Base-by-base conservation (phyloP, 2,888 invertebrate species). In the Leptopilina drosophilae region DNA sequence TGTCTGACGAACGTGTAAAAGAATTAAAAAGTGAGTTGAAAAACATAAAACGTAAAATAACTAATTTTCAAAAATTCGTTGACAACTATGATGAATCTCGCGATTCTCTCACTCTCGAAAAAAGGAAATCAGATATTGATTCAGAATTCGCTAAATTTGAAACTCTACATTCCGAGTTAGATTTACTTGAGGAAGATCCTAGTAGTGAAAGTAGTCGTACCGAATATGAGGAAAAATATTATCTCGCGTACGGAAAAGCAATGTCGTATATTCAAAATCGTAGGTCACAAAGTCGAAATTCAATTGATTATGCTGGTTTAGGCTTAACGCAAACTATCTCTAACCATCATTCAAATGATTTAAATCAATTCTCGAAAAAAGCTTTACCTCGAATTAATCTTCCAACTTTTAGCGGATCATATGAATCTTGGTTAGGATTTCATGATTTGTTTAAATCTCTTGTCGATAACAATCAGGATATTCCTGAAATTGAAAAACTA, bases 321-420 rank as follows among this genome's bases (percentile, higher is more conserved):
- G 14, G 4, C 4, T 53, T 14, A 53, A 0, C 3, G 1, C n/a
- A 14, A n/a, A n/a, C n/a, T 26, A 1, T 26, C 14, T 0, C 5
- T 7, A 42, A 12, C n/a, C 2, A 40, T n/a, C 40, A 7, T 14
- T 11, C 3, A 9, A 40, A 5, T 65, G 65, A 65, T 4, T 5
- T 14, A 9, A 5, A 2, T 53, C 53, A 53, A 9, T 53, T 53
- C 4, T 53, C 53, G 8, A 59, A 26, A 56, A 42, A 40, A 1
- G 56, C 40, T 59, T 69, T 82, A 15, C 82, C 82, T 1, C 69
- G 42, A 46, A 69, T 82, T n/a, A 77, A 69, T 40, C 64, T 84
- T 26, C 82, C 81, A 15, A 75, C 49, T 11, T 84, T 84, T 66
- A 76, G 80, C 56, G 84, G 80, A n/a, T 56, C 62, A 5, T 82